These are phyloP conservation scores for Laterallus jamaicensis DNA, from an alignment of 2,113 vertebrate species.

Conservation along the genomic window DNA sequence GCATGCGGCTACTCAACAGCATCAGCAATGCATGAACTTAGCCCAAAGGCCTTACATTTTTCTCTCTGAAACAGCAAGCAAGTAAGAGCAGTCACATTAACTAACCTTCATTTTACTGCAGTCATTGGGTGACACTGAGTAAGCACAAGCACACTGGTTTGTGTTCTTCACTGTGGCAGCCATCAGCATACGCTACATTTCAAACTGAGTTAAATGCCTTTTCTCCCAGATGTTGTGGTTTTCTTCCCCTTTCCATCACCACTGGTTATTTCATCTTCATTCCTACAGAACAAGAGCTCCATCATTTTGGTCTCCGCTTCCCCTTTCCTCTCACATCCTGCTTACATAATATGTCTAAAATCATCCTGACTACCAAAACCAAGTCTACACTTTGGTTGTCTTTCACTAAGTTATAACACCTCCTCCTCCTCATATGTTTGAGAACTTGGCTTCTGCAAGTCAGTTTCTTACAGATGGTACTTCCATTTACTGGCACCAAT, in stretches of 20 bases:
- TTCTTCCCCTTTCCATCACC: background rate
- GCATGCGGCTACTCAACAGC: background rate
- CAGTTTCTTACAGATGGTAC: slow-evolving; percentile 55
- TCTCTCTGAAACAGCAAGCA: background rate
- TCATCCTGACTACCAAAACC: slow-evolving; percentile 44
- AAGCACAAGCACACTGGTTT: background rate
- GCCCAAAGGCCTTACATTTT: background rate
- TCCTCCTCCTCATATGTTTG: slow-evolving; percentile 62
- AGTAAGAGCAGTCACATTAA: slow-evolving; percentile 1
- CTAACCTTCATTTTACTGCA: slow-evolving; percentile 19
- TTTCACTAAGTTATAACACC: slow-evolving; percentile 62
- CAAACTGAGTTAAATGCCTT: background rate
- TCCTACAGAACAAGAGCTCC: background rate
- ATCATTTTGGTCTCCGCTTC: background rate
- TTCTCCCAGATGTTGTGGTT: background rate
- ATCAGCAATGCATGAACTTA: background rate
- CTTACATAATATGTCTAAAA: slow-evolving; percentile 55
- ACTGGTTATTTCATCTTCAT: background rate
- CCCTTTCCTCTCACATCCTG: background rate
- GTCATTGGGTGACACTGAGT: background rate
- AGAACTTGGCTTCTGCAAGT: slow-evolving; percentile 52
- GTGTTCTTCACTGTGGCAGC: background rate
- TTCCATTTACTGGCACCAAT: slow-evolving; percentile 60
- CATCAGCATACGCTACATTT: background rate
- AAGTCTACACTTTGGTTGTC: slow-evolving; percentile 42